A percentile compares a stretch with the other conserved stretches of the same genome.
Evolutionary conservation across 2,888 invertebrate genomes (phyloP).

Genomic region (Coenonympha arcania): DNA sequence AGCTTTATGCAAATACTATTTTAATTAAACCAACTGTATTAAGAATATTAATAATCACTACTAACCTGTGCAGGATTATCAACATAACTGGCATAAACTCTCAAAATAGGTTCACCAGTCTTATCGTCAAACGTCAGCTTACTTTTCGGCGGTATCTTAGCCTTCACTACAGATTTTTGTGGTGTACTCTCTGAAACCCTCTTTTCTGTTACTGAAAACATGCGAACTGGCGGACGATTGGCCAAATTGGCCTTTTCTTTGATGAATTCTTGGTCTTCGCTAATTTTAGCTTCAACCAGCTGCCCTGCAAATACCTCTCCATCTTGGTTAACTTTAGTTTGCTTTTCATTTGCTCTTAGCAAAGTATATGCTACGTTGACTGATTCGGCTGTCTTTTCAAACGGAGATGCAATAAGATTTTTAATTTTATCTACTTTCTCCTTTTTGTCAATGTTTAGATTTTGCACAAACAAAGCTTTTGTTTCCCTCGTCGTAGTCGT

Average conservation of each 20-base stretch:
- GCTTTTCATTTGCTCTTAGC: slow-evolving; percentile 49
- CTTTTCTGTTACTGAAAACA: slow-evolving; percentile 48
- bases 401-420: slow-evolving; percentile 50
- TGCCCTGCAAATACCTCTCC: slow-evolving; percentile 60
- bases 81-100: slow-evolving; percentile 71
- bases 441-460: slow-evolving; percentile 6
- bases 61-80: slow-evolving; percentile 57
- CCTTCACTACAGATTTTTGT: slow-evolving; percentile 51
- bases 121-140: slow-evolving; percentile 62
- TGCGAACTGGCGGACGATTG: slow-evolving; percentile 52
- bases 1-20: too few species aligned
- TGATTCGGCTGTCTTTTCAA: slow-evolving; percentile 52
- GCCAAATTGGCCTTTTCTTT: slow-evolving; percentile 51
- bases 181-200: slow-evolving; percentile 35
- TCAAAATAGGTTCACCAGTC: slow-evolving; percentile 66
- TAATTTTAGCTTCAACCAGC: slow-evolving; percentile 60
- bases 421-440: slow-evolving; percentile 39
- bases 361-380: slow-evolving; percentile 60
- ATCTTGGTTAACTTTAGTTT: slow-evolving; percentile 48
- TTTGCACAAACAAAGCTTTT: slow-evolving; percentile 10
- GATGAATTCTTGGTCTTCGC: slow-evolving; percentile 60
- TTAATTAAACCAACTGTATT: too few species aligned
- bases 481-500: slow-evolving; percentile 24
- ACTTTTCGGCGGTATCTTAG: slow-evolving; percentile 61
- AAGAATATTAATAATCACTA: too few species aligned